These are phyloP conservation scores for Siniperca obscura DNA, from an alignment of 2,797 vertebrate species.

Conservation along the genomic window DNA sequence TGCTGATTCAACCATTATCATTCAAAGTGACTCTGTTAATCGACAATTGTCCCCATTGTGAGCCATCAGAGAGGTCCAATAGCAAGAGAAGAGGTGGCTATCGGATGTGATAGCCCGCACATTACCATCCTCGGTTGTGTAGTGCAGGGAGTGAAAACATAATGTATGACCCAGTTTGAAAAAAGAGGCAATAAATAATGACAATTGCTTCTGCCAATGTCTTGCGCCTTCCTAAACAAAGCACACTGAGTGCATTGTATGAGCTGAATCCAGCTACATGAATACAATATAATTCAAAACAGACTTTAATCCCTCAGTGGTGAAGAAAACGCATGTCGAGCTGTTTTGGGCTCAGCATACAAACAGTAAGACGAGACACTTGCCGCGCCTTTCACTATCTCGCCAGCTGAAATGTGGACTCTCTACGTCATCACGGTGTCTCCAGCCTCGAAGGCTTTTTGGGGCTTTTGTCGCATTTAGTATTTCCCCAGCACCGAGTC, in stretches of 20 bases:
- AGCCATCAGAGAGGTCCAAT: constrained; percentile 14
- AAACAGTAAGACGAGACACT: neutral
- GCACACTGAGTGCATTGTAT: constrained; percentile 24
- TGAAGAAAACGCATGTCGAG: neutral
- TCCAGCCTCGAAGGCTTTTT: neutral
- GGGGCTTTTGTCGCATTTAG: constrained; percentile 11
- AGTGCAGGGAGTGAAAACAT: neutral
- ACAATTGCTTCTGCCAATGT: constrained; percentile 12
- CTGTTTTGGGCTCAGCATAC: neutral
- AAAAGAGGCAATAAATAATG: constrained; percentile 34
- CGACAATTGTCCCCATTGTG: constrained; percentile 35
- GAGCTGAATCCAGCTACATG: neutral
- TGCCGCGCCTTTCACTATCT: constrained; percentile 21
- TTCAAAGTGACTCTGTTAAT: constrained; percentile 37
- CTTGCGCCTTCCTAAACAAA: neutral
- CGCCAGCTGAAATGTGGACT: neutral
- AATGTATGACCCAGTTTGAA: neutral
- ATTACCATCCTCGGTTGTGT: constrained; percentile 11
- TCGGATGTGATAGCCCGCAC: neutral
- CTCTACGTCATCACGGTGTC: neutral
- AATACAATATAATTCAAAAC: constrained; percentile 40
- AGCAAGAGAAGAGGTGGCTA: constrained; percentile 2
- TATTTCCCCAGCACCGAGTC: constrained; percentile 9
- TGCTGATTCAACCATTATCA: constrained; percentile 53
- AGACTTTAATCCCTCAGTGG: neutral